These are phyloP conservation scores for Actinemys pallida DNA, from an alignment of 2,113 vertebrate species.

Conservation along the genomic window DNA sequence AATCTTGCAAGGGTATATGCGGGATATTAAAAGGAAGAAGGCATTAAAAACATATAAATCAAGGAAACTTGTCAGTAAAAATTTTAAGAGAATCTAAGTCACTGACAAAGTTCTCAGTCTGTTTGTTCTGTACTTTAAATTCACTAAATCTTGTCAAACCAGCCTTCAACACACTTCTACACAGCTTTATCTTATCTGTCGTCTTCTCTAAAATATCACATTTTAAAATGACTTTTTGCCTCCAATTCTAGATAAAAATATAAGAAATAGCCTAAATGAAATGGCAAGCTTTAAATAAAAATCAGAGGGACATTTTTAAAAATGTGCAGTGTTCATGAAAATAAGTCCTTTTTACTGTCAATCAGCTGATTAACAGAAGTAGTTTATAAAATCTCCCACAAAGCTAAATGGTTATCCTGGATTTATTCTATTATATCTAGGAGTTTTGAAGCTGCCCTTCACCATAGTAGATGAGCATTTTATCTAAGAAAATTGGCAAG, in stretches of 20 bases:
- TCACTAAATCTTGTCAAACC: not conserved
- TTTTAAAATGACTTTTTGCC: not conserved
- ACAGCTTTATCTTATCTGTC: not conserved
- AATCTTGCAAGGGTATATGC: conserved; percentile 26
- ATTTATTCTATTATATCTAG: not conserved
- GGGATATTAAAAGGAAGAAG: conserved; percentile 33
- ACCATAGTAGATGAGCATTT: not conserved
- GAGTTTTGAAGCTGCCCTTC: not conserved
- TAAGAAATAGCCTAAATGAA: not conserved
- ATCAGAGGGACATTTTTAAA: not conserved
- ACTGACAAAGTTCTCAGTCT: not conserved
- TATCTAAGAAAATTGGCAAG: not conserved
- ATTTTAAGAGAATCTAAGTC: not conserved
- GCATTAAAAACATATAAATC: not conserved
- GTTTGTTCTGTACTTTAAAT: not conserved
- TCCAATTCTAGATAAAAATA: not conserved
- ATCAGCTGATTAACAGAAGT: not conserved
- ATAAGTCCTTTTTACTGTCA: not conserved
- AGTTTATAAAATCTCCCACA: not conserved
- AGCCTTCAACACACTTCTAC: no score
- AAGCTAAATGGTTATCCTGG: not conserved
- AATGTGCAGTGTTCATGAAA: not conserved
- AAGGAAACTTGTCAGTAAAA: not conserved
- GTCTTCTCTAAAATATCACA: not conserved
- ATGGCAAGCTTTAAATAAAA: not conserved